Conservation (phyloP, 2,113 vertebrate genomes). For the Tragulus kanchil region DNA sequence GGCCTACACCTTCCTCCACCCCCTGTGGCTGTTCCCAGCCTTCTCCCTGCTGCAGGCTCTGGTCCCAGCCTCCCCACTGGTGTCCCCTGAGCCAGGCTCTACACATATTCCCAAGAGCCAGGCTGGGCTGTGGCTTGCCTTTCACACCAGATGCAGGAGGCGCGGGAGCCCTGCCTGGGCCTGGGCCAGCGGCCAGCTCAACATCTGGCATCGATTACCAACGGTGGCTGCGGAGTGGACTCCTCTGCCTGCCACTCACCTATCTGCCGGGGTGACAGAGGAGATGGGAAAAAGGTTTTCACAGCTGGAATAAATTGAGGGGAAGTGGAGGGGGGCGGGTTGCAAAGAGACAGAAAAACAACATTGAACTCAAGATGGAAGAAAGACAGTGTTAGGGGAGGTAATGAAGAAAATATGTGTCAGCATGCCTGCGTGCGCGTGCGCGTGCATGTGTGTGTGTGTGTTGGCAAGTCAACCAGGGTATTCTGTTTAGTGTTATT, state of each 20-base stretch:
- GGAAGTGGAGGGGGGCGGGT: conserved; percentile 87
- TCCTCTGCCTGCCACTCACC: conserved; percentile 91
- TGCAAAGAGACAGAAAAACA: conserved; percentile 90
- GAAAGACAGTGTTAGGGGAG: conserved; percentile 87
- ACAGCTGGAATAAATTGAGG: conserved; percentile 94
- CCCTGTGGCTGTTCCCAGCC: neutral
- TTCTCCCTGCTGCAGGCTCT: neutral
- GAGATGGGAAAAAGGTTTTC: conserved; percentile 91
- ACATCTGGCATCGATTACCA: conserved; percentile 92
- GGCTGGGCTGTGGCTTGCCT: neutral
- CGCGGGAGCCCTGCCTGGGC: conserved; percentile 61
- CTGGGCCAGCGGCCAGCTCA: conserved; percentile 81
- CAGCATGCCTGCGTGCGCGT: conserved; percentile 72
- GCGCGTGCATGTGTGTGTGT: neutral
- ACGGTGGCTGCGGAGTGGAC: conserved; percentile 86
- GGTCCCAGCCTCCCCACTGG: neutral
- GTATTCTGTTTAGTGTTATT: conserved; percentile 82
- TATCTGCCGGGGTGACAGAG: conserved; percentile 89
- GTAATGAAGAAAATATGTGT: conserved; percentile 90
- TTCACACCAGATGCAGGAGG: conserved; percentile 77
- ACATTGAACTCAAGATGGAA: conserved; percentile 89
- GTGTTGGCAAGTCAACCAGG: neutral
- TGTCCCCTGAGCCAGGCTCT: neutral
- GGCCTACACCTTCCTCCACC: neutral
- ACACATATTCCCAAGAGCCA: neutral